phyloP scores from a whole-genome alignment of 2,113 vertebrate genomes.

The Tupaia chinensis region DNA sequence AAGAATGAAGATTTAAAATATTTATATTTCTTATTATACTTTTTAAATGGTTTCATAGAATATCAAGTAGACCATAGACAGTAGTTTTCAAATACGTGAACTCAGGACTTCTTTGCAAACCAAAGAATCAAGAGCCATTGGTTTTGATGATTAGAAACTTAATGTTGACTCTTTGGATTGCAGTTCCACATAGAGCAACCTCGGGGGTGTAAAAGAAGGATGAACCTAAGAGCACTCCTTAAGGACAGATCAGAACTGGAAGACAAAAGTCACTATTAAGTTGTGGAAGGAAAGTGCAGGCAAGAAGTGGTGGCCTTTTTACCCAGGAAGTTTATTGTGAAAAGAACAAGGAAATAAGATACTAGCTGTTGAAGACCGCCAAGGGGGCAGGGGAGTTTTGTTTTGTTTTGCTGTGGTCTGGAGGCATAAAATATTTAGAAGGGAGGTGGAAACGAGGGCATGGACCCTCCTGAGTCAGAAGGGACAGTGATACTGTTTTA shows the following conservation, averaged over 20 bases:
- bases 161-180: conserved; percentile 6
- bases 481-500: background rate
- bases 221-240: background rate
- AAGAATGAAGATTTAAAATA: background rate
- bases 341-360: background rate
- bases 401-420: background rate
- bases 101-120: conserved; percentile 45
- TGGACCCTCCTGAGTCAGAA: background rate
- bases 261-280: background rate
- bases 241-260: background rate
- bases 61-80: background rate
- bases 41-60: no score
- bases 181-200: background rate
- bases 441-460: background rate
- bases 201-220: background rate
- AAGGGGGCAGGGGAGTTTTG: background rate
- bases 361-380: background rate
- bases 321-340: background rate
- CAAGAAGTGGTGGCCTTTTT: background rate
- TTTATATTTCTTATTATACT: conserved; percentile 19
- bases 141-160: conserved; percentile 43
- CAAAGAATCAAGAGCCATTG: background rate
- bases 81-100: background rate
- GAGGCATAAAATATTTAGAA: background rate
- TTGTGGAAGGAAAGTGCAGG: background rate